These are phyloP conservation scores for Momotus momota DNA, from an alignment of 2,797 vertebrate genomes.

Conservation along the genomic window DNA sequence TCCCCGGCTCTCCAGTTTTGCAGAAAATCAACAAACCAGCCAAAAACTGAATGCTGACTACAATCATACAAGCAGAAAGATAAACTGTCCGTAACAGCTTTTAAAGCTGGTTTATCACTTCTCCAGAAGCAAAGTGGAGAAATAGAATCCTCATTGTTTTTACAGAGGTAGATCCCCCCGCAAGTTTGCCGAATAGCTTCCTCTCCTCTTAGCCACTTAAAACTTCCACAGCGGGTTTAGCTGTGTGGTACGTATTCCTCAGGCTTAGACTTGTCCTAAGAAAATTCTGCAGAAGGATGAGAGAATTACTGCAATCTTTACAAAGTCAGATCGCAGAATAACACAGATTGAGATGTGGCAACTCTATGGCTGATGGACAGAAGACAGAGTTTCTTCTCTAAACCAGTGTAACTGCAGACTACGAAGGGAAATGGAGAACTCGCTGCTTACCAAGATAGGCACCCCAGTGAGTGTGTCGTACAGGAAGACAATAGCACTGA, in stretches of 20 bases:
- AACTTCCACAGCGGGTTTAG: slow-evolving; percentile 13
- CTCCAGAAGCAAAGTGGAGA: neutral
- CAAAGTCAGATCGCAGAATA: neutral
- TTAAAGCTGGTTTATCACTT: neutral
- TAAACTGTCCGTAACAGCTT: neutral
- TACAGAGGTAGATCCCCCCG: neutral
- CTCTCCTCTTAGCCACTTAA: neutral
- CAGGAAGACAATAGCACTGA: slow-evolving; percentile 86
- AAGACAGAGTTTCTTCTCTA: neutral
- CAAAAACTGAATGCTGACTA: slow-evolving; percentile 3
- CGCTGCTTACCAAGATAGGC: slow-evolving; percentile 84
- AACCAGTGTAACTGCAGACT: neutral
- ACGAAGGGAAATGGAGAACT: neutral
- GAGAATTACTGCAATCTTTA: slow-evolving; percentile 21
- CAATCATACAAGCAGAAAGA: neutral
- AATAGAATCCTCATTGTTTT: neutral
- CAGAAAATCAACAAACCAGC: neutral
- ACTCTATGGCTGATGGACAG: neutral
- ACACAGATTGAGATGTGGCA: neutral
- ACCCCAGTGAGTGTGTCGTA: slow-evolving; percentile 85
- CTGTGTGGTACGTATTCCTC: neutral
- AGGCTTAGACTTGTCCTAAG: neutral
- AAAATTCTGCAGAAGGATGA: neutral
- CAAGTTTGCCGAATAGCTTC: neutral
- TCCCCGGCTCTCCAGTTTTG: slow-evolving; percentile 7